phyloP scores from a whole-genome alignment of 2,797 vertebrate species.

The Amblyraja radiata region DNA sequence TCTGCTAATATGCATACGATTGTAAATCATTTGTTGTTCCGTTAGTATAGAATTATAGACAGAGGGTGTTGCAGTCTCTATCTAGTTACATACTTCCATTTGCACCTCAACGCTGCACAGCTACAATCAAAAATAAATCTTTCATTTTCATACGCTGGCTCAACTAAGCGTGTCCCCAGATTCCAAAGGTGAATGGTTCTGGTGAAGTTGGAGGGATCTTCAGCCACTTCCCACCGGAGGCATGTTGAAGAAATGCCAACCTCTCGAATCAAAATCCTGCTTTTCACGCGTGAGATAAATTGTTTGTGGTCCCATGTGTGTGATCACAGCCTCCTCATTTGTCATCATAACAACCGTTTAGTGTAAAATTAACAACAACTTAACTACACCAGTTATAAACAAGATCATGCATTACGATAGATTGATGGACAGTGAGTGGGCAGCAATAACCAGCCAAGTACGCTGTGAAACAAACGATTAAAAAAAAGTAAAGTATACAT shows the following conservation, averaged over 20 bases:
- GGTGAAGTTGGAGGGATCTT: background rate
- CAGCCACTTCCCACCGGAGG: constrained; percentile 33
- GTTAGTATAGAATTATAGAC: background rate
- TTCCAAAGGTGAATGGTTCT: background rate
- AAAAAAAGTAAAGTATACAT: background rate
- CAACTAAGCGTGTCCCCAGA: background rate
- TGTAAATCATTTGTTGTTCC: constrained; percentile 4
- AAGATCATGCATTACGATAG: constrained; percentile 56
- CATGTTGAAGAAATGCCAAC: constrained; percentile 1
- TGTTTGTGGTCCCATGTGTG: constrained; percentile 52
- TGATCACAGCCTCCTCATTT: constrained; percentile 54
- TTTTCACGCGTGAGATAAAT: constrained; percentile 46
- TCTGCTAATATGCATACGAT: background rate
- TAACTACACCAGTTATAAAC: constrained; percentile 62
- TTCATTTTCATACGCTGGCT: background rate
- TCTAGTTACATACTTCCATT: background rate
- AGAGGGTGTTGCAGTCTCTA: background rate
- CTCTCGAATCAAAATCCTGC: constrained; percentile 12
- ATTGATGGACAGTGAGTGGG: constrained; percentile 58
- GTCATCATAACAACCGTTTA: constrained; percentile 66
- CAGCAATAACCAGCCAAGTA: constrained; percentile 48
- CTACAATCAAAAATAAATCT: background rate
- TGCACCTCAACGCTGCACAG: background rate
- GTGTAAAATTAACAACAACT: constrained; percentile 70
- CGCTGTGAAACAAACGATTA: constrained; percentile 34